These are phyloP conservation scores for Huso huso DNA, from an alignment of 2,797 vertebrate genomes.

Conservation along the genomic window DNA sequence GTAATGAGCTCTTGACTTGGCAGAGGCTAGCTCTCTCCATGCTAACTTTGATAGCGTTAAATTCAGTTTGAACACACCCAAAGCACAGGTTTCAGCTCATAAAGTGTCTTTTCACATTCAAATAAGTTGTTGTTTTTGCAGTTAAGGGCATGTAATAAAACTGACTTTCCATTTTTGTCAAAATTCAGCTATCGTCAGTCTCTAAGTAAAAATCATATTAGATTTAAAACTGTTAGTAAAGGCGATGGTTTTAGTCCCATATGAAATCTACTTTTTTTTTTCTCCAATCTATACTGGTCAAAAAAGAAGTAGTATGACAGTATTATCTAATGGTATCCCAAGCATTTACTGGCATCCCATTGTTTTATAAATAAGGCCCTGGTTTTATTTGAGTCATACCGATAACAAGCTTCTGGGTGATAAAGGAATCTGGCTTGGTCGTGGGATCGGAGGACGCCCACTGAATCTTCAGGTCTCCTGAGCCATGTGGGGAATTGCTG, in stretches of 20 bases:
- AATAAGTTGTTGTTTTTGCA: slow-evolving; percentile 7
- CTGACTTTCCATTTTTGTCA: slow-evolving; percentile 12
- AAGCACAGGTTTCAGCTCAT: slow-evolving; percentile 32
- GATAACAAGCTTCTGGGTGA: too few species aligned
- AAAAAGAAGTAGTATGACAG: too few species aligned
- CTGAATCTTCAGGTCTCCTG: too few species aligned
- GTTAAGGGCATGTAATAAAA: neutral
- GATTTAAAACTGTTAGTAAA: neutral
- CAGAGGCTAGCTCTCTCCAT: slow-evolving; percentile 23
- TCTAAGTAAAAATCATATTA: neutral
- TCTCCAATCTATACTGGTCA: slow-evolving; percentile 3
- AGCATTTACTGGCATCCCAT: too few species aligned
- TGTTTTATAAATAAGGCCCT: too few species aligned
- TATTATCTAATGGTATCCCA: too few species aligned
- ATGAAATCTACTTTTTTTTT: too few species aligned
- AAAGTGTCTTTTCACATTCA: slow-evolving; percentile 1
- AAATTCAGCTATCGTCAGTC: slow-evolving; percentile 6
- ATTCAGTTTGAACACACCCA: slow-evolving; percentile 30
- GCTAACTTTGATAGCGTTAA: slow-evolving; percentile 34
- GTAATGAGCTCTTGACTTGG: slow-evolving; percentile 36
- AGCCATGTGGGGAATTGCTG: too few species aligned
- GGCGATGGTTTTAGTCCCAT: neutral
- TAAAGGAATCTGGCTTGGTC: too few species aligned
- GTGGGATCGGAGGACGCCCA: too few species aligned
- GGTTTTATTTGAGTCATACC: too few species aligned